These are phyloP conservation scores for Chloroceryle aenea DNA, from an alignment of 2,113 vertebrate genomes.

Conservation along the genomic window DNA sequence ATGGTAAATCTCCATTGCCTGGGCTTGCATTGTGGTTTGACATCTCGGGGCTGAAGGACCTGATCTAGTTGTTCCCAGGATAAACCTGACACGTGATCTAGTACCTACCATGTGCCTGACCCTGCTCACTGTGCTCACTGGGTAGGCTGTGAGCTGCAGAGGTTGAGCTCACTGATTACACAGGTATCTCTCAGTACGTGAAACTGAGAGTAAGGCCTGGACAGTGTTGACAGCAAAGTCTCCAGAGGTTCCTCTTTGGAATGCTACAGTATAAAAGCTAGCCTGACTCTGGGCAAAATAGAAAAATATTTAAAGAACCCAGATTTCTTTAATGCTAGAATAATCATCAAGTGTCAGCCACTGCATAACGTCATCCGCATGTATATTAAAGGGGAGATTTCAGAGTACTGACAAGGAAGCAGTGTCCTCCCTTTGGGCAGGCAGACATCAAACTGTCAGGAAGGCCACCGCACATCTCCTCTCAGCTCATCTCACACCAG, in stretches of 20 bases:
- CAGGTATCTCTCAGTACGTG: not conserved
- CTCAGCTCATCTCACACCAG: not conserved
- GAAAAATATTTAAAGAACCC: not conserved
- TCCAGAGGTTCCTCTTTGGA: not conserved
- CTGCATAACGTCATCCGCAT: not conserved
- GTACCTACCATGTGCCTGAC: rapidly evolving
- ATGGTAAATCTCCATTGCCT: not conserved
- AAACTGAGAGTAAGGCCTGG: not conserved
- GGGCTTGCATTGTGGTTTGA: not conserved
- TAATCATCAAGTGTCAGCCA: not conserved
- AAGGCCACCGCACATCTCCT: rapidly evolving
- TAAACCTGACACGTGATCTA: not conserved
- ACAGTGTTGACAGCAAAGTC: not conserved
- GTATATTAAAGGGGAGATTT: not conserved
- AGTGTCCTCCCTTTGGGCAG: not conserved
- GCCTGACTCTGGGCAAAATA: not conserved
- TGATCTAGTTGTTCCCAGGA: not conserved
- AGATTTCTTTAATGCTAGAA: not conserved
- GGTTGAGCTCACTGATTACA: not conserved
- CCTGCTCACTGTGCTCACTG: not conserved
- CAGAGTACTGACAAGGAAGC: not conserved
- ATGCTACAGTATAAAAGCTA: not conserved
- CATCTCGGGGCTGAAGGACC: not conserved
- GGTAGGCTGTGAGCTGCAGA: not conserved
- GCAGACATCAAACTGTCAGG: not conserved